Evolutionary conservation across 2,113 vertebrate genomes (phyloP).

Genomic region (Paradisaea rubra): DNA sequence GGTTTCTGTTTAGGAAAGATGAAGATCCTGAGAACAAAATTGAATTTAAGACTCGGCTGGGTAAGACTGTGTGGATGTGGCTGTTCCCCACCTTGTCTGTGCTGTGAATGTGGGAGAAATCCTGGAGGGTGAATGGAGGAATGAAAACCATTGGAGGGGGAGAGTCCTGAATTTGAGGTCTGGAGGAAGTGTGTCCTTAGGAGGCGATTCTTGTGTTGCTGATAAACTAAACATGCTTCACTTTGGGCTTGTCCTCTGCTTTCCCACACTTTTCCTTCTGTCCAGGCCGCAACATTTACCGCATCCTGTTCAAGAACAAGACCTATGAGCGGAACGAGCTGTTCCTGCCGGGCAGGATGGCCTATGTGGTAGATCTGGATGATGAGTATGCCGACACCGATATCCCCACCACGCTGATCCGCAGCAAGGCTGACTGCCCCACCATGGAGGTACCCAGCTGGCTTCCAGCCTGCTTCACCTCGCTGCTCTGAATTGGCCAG

Average conservation of each 20-base stretch:
- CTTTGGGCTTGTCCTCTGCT: not conserved
- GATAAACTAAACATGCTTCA: not conserved
- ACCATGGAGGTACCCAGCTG: constrained; percentile 89
- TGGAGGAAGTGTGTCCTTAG: accelerated
- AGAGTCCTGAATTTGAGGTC: not conserved
- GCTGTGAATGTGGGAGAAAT: not conserved
- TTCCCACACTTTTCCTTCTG: not conserved
- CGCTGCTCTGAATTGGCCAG: not conserved
- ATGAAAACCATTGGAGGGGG: not conserved
- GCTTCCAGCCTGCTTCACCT: not conserved
- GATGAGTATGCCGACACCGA: constrained; percentile 96
- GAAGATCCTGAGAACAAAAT: constrained; percentile 98
- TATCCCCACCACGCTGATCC: constrained; percentile 94
- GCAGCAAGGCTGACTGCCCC: constrained; percentile 97
- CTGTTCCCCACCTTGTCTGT: not conserved
- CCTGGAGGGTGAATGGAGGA: not conserved
- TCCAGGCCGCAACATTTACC: constrained; percentile 90
- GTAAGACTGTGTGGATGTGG: constrained; percentile 68
- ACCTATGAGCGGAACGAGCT: constrained; percentile 89
- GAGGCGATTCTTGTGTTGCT: accelerated
- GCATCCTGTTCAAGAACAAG: constrained; percentile 88
- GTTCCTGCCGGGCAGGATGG: constrained; percentile 94
- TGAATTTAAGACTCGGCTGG: constrained; percentile 95
- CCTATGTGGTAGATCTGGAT: constrained; percentile 95
- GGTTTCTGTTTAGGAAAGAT: constrained; percentile 82